Base-by-base conservation (phyloP, 2,888 invertebrate genomes). In the Dicyrtomina minuta region DNA sequence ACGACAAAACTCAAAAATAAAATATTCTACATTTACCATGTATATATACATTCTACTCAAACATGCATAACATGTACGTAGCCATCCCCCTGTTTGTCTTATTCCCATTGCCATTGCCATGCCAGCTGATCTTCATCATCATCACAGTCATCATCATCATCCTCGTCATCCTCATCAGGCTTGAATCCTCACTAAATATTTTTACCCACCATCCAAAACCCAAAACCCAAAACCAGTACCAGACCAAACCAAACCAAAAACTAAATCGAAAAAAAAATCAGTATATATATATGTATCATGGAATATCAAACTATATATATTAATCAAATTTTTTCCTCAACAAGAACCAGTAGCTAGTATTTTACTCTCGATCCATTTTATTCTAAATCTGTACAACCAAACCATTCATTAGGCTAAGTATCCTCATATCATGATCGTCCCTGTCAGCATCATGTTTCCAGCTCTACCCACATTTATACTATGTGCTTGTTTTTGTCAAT, bases 41-140 rank as follows among this genome's bases (percentile, higher is more conserved):
- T n/a, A n/a, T n/a, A n/a, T n/a, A n/a, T n/a, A n/a, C n/a, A n/a
- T n/a, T n/a, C n/a, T n/a, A n/a, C n/a, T n/a, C n/a, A n/a, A n/a
- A n/a, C n/a, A n/a, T n/a, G n/a, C n/a, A n/a, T n/a, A 17, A 51
- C 51, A 20, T 22, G 10, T 20, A 5, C 51, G 17, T 49, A 49
- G 6, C 49, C 17, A 33, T 58, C n/a, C 58, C 33, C 59, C 22
- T 60, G 22, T 44, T 12, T 61, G 8, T 56, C 27, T 56, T 41
- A 3, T 13, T 13, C 46, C 46, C 17, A 17, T 58, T 17, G 44
- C 58, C 44, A 60, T 46, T n/a, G n/a, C n/a, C n/a, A n/a, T n/a
- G n/a, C n/a, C n/a, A n/a, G n/a, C 60, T 62, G 62, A 62, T 62
- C 62, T 62, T 49, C 62, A 62, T 62, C 62, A 46, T 13, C 58